Percentiles rank a stretch among this genome's conserved stretches.
Evolutionary conservation across 2,113 vertebrate genomes (phyloP).

Genomic region (Misgurnus anguillicaudatus): DNA sequence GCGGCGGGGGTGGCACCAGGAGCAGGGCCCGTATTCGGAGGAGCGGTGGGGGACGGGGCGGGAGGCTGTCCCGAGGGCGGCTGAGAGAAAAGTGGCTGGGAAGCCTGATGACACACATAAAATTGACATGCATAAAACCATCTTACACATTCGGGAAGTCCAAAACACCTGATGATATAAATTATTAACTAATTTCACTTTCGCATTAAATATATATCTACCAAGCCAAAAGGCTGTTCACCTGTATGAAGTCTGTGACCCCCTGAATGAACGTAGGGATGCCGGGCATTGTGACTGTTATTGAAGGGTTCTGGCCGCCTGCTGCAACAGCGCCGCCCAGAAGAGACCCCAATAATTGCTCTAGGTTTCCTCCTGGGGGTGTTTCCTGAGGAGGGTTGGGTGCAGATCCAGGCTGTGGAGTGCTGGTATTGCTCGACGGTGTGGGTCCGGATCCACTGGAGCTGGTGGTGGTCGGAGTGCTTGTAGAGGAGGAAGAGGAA

Average conservation of each 20-base stretch:
- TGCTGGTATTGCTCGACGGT: constrained; percentile 69
- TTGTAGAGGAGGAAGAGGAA: constrained; percentile 47
- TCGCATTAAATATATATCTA: background rate
- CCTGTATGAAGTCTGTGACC: constrained; percentile 87
- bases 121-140: background rate
- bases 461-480: constrained; percentile 48
- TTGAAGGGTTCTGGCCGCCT: constrained; percentile 69
- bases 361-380: constrained; percentile 61
- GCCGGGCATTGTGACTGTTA: constrained; percentile 84
- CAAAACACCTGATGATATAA: no score
- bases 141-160: background rate
- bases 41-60: constrained; percentile 22
- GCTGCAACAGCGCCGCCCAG: constrained; percentile 74
- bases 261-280: constrained; percentile 88
- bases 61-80: constrained; percentile 49
- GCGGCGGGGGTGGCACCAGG: constrained; percentile 26
- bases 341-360: constrained; percentile 84
- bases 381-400: constrained; percentile 63
- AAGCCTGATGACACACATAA: constrained; percentile 56
- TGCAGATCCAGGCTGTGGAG: constrained; percentile 57
- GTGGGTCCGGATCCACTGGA: constrained; percentile 63
- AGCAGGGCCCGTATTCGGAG: constrained; percentile 10
- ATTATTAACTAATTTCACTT: constrained; percentile 17
- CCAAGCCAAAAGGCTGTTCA: constrained; percentile 54
- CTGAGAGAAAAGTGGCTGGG: constrained; percentile 66